Percentiles rank a stretch among this genome's conserved stretches.
These are phyloP conservation scores for Rhopalosiphum padi DNA, from an alignment of 1,140 invertebrate genomes.

Conservation along the genomic window DNA sequence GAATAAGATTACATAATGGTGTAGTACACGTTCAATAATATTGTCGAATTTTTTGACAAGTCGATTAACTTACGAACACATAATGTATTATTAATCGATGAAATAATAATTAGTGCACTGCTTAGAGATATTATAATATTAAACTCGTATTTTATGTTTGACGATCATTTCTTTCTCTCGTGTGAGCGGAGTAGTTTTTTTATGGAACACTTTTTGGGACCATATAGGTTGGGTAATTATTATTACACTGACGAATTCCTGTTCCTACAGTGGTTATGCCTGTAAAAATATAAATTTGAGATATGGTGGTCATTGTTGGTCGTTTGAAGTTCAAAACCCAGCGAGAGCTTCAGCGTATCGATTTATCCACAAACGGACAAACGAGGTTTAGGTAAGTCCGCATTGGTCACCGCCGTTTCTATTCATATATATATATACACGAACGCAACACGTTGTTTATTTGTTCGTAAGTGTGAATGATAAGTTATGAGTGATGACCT, in stretches of 20 bases:
- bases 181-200: too few species aligned
- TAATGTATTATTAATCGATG: background rate
- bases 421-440: too few species aligned
- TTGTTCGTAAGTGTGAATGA: background rate
- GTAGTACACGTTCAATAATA: background rate
- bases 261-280: too few species aligned
- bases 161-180: background rate
- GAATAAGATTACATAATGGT: background rate
- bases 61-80: background rate
- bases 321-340: background rate
- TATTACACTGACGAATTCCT: too few species aligned
- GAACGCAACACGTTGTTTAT: too few species aligned
- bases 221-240: too few species aligned
- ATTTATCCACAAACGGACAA: background rate
- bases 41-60: background rate
- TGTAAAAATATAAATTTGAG: too few species aligned
- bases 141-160: background rate
- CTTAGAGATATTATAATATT: background rate
- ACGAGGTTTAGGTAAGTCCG: background rate
- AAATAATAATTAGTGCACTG: background rate
- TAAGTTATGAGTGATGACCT: background rate
- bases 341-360: background rate
- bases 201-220: background rate
- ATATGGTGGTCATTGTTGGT: too few species aligned
- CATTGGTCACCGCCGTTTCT: too few species aligned